Conservation (phyloP, 2,888 invertebrate species). For the Apamea anceps region DNA sequence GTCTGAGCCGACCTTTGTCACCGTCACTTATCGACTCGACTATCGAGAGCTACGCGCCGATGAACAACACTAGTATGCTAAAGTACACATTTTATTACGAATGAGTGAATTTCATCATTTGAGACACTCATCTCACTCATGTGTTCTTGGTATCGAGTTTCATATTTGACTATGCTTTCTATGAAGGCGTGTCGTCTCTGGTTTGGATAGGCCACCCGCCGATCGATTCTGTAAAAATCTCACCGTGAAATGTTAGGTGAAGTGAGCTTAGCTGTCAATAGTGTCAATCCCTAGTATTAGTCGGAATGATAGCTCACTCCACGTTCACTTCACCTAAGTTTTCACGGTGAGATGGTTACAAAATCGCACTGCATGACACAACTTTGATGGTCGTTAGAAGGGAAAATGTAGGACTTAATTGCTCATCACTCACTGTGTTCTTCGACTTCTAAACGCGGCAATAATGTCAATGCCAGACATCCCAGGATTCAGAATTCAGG, state of each 20-base stretch:
- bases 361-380: too few relatives aligned
- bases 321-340: too few relatives aligned
- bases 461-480: neutral
- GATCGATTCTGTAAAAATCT: too few relatives aligned
- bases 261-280: too few relatives aligned
- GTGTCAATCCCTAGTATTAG: too few relatives aligned
- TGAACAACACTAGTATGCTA: conserved; percentile 78
- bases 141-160: conserved; percentile 57
- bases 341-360: too few relatives aligned
- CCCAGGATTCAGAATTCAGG: neutral
- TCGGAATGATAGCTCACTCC: too few relatives aligned
- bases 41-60: conserved; percentile 74
- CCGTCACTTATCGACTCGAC: conserved; percentile 76
- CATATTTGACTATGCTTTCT: conserved; percentile 53
- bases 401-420: neutral
- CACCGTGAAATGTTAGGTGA: too few relatives aligned
- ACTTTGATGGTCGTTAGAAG: neutral
- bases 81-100: conserved; percentile 66
- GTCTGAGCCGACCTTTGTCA: conserved; percentile 84
- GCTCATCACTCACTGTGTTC: neutral
- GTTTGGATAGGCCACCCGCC: conserved; percentile 40
- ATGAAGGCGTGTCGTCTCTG: conserved; percentile 58
- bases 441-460: neutral
- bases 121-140: conserved; percentile 45
- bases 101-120: conserved; percentile 68